phyloP scores from a whole-genome alignment of 2,888 invertebrate species.

The Cosmia trapezina region DNA sequence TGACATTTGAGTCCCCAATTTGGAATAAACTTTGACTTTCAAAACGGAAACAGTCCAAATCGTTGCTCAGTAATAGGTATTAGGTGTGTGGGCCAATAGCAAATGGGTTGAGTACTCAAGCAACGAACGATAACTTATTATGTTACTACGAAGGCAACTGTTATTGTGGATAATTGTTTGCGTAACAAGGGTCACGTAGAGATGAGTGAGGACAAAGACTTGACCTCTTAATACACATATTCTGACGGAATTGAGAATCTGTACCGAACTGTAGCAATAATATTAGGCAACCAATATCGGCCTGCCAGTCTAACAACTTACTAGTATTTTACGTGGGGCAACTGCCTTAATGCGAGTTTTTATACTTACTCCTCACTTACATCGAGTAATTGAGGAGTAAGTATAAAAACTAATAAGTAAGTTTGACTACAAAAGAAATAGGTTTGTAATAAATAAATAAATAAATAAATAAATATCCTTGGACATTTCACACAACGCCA shows the following conservation, averaged over 20 bases:
- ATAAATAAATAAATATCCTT: no score
- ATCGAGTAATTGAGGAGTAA: no score
- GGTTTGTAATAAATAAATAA: no score
- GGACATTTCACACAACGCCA: no score
- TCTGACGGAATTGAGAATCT: conserved; percentile 2
- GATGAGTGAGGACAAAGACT: conserved; percentile 28
- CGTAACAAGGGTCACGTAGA: conserved; percentile 24
- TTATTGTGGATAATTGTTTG: conserved; percentile 28
- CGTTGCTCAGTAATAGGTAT: neutral
- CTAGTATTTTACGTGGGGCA: neutral
- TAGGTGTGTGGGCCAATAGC: neutral
- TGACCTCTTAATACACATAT: neutral
- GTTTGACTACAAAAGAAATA: no score
- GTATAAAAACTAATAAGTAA: no score
- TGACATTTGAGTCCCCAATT: neutral
- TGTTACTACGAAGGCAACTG: neutral
- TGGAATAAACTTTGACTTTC: neutral
- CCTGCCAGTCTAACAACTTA: neutral
- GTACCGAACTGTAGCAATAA: neutral
- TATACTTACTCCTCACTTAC: no score
- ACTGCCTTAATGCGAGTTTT: neutral
- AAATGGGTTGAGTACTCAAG: neutral
- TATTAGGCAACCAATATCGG: neutral
- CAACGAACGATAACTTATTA: conserved; percentile 1
- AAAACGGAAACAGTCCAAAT: neutral